Conservation (phyloP, 2,888 invertebrate species). For the Thereva unica region DNA sequence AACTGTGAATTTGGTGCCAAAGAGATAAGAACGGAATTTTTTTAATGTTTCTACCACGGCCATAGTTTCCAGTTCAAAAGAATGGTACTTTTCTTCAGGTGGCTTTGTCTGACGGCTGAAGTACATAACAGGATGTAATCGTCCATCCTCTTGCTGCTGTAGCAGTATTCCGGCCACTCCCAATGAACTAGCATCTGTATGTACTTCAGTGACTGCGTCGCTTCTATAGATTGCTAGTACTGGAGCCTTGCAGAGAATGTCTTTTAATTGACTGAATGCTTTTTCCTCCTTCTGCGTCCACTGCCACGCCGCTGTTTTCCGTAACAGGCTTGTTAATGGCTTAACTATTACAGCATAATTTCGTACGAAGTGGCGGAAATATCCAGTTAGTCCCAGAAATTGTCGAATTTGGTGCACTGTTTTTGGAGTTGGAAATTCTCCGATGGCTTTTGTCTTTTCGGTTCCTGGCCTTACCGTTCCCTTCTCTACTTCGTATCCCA, state of each 20-base stretch:
- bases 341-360: conserved; percentile 5
- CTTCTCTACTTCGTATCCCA: conserved; percentile 44
- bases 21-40: conserved; percentile 28
- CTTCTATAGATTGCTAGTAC: conserved; percentile 3
- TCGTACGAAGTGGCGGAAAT: conserved; percentile 15
- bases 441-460: conserved; percentile 45
- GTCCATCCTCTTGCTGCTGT: conserved; percentile 41
- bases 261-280: conserved; percentile 2
- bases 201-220: conserved; percentile 30
- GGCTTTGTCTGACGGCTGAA: conserved; percentile 47
- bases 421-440: conserved; percentile 41
- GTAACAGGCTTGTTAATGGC: conserved; percentile 7
- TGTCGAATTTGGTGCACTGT: conserved; percentile 45
- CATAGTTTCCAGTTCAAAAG: conserved; percentile 49
- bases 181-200: conserved; percentile 41
- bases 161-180: conserved; percentile 47
- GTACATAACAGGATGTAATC: conserved; percentile 46
- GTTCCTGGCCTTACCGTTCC: conserved; percentile 44
- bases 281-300: background rate
- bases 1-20: conserved; percentile 32
- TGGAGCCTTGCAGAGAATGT: background rate
- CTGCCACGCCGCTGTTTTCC: background rate
- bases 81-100: conserved; percentile 46
- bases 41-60: conserved; percentile 44
- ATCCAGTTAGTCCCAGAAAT: conserved; percentile 45